These are phyloP conservation scores for Eupristina koningsbergeri DNA, from an alignment of 1,140 invertebrate species.

Conservation along the genomic window DNA sequence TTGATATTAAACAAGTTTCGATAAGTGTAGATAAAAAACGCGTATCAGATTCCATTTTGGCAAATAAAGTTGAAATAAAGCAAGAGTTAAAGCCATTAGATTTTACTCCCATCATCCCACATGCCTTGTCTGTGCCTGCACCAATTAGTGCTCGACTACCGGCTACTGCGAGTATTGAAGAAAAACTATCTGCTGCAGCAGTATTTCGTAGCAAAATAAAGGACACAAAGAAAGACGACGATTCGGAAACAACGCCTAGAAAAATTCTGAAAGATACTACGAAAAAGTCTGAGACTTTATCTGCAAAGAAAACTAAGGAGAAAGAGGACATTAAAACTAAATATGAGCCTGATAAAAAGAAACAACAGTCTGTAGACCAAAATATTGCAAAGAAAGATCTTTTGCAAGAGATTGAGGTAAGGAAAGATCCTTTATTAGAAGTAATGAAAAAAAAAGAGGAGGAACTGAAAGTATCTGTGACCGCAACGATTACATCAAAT, in stretches of 20 bases:
- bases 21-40: conserved; percentile 25
- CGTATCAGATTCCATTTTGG: not conserved
- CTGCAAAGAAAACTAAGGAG: conserved; percentile 63
- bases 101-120: conserved; percentile 57
- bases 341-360: conserved; percentile 56
- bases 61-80: conserved; percentile 28
- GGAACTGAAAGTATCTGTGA: conserved; percentile 49
- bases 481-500: not conserved
- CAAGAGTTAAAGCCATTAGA: conserved; percentile 61
- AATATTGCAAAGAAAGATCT: conserved; percentile 51
- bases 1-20: conserved; percentile 12
- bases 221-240: conserved; percentile 63
- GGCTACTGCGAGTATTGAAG: conserved; percentile 70
- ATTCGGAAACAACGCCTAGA: conserved; percentile 52
- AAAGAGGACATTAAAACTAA: conserved; percentile 59
- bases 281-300: conserved; percentile 52
- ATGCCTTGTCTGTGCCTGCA: conserved; percentile 59
- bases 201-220: conserved; percentile 64
- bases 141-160: conserved; percentile 69
- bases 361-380: conserved; percentile 29
- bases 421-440: conserved; percentile 57
- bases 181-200: conserved; percentile 68
- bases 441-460: conserved; percentile 55
- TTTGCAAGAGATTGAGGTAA: conserved; percentile 48
- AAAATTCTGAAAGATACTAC: conserved; percentile 54